Conservation (phyloP, 1,140 invertebrate species). For the Littorina saxatilis region DNA sequence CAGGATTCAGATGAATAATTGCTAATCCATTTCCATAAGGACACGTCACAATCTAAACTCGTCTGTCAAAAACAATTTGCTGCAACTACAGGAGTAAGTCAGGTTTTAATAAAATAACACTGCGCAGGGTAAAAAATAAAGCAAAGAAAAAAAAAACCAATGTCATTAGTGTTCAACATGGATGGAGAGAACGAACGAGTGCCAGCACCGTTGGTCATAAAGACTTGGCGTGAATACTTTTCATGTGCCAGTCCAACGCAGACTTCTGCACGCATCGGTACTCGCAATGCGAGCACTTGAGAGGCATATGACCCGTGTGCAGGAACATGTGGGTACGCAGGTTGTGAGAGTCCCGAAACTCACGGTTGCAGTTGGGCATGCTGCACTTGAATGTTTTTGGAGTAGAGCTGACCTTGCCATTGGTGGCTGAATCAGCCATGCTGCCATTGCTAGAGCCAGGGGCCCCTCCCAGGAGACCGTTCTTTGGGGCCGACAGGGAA, state of each 20-base stretch:
- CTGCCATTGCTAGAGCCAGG: not conserved
- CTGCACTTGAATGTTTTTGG: slow-evolving; percentile 36
- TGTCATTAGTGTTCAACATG: not conserved
- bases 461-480: not conserved
- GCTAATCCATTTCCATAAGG: too few relatives aligned
- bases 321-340: slow-evolving; percentile 41
- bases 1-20: too few relatives aligned
- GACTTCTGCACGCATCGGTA: slow-evolving; percentile 49
- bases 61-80: too few relatives aligned
- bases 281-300: slow-evolving; percentile 43
- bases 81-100: too few relatives aligned
- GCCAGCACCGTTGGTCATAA: not conserved
- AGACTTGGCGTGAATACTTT: slow-evolving; percentile 43
- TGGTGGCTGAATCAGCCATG: not conserved
- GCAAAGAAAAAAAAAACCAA: too few relatives aligned
- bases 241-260: slow-evolving; percentile 49
- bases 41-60: too few relatives aligned
- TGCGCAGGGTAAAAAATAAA: too few relatives aligned
- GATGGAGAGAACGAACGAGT: not conserved
- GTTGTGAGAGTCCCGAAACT: slow-evolving; percentile 51
- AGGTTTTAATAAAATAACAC: too few relatives aligned
- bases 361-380: slow-evolving; percentile 34
- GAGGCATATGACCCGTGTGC: slow-evolving; percentile 41
- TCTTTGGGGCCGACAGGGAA: not conserved
- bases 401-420: slow-evolving; percentile 19